Base-by-base conservation (phyloP, 2,888 invertebrate species). In the Pandemis corylana region DNA sequence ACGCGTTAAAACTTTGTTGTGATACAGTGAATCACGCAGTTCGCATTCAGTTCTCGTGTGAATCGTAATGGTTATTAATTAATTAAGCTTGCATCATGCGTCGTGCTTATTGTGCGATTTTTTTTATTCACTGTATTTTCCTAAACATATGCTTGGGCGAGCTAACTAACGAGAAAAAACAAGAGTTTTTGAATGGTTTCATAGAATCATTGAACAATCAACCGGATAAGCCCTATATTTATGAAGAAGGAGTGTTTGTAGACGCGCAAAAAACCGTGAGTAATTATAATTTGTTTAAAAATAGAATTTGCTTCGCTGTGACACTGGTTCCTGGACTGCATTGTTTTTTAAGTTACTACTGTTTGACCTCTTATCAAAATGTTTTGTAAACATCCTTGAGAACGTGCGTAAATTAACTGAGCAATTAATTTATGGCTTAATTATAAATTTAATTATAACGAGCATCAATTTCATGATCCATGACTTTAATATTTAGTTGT, bases 201-300 rank as follows among this genome's bases (percentile, higher is more conserved):
- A 80, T 95, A 77, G 82, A 92, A 51, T 90, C 92, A 84, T 88
- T 95, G 78, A 95, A 95, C 84, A 89, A 89, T 79, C 86, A 93
- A 77, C 92, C 94, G 64, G 87, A 92, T 79, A 92, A 91, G 75
- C 78, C 85, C 63, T 94, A 92, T 82, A 85, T 84, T 56, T 95
- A 94, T 80, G 91, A 93, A 78, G 94, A 93, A 77, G 93, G 91
- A 76, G 85, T 86, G 74, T 81, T 95, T 63, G 77, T 91, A 81
- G 90, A 85, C 87, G 89, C 92, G 83, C 90, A 91, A 76, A 88
- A 91, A 84, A 88, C 88, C 80, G 95, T 95, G 86, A 91, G 93
- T 88, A 79, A 79, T 71, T 62, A 36, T 36, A 36, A 36, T 36
- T 36, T 2, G 28, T 77, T 70, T 78, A 66, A 68, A 44, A 67